Percentiles rank a stretch among this genome's conserved stretches.
Evolutionary conservation across 2,113 vertebrate species (phyloP).

Genomic region (Felis catus): F.catus_Fca126_mat1.0 CM031419.1:23159501-23160000

Average conservation of each 20-base stretch:
- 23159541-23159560: background rate
- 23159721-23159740: constrained; percentile 82
- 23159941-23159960: background rate
- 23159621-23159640: background rate
- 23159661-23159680: constrained; percentile 75
- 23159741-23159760: constrained; percentile 64
- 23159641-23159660: constrained; percentile 82
- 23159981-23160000: background rate
- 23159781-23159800: fast-evolving
- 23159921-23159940: background rate
- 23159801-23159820: fast-evolving
- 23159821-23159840: fast-evolving
- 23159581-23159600: background rate
- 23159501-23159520: background rate
- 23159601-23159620: fast-evolving
- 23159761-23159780: fast-evolving
- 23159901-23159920: background rate
- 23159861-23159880: fast-evolving
- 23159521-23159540: background rate
- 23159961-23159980: background rate
- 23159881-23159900: background rate
- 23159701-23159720: constrained; percentile 85
- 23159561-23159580: background rate
- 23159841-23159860: too few relatives aligned
- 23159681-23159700: constrained; percentile 77